Base-by-base conservation (phyloP, 2,797 vertebrate genomes). In the Crenuchus spilurus region DNA sequence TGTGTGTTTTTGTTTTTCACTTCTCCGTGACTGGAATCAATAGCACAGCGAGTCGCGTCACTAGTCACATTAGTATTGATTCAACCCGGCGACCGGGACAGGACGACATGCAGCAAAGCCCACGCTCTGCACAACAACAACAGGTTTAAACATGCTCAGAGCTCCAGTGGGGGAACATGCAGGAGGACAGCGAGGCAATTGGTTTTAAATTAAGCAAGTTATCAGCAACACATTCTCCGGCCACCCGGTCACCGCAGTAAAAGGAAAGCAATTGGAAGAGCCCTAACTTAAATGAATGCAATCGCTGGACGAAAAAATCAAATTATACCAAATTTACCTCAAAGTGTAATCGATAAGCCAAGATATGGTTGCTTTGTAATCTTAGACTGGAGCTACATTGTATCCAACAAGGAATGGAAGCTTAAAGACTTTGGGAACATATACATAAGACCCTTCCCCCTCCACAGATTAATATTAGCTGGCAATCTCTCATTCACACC, bases 191-290 rank as follows among this genome's bases (percentile, higher is more conserved):
- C 14, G 44, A 80, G 72, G 77, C 72, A 68, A 82, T 83, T 77
- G 57, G 74, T 84, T 84, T 88, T 86, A 87, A 82, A 88, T 87
- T 88, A 79, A 71, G 41, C 63, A 67, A 78, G 83, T 82, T 70
- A 84, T 80, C 58, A 62, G 68, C 44, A 69, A 46, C 68, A 57
- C 26, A 4, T 51, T 66, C 64, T 65, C 48, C 18, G 26, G 49
- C 44, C 37, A 31, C 1, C 39, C 2, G 2, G 55, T 49, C 44
- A 28, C 42, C 2, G 2, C 16, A 64, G 63, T 54, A 41, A n/a
- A 2, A 22, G 52, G 65, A 68, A 70, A 67, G 22, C 13, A 68
- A 78, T 58, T 31, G n/a, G n/a, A n/a, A n/a, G n/a, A n/a, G n/a
- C n/a, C n/a, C n/a, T n/a, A n/a, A n/a, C n/a, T n/a, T n/a, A n/a